Base-by-base conservation (phyloP, 2,113 vertebrate genomes). In the Thamnaconus septentrionalis region DNA sequence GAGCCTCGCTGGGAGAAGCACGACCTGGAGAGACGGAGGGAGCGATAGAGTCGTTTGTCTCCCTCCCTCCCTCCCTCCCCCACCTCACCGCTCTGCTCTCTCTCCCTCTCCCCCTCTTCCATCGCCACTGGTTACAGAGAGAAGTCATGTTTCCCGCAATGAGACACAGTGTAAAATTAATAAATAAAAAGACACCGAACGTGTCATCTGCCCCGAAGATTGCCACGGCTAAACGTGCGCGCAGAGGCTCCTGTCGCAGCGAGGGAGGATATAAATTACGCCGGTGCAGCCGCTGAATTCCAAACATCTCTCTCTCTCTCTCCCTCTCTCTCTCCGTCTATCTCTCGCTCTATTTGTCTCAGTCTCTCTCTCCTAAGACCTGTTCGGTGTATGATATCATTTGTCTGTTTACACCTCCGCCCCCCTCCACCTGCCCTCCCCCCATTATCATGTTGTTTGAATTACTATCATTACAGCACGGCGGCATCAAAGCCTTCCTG, bases 131-230 rank as follows among this genome's bases (percentile, higher is more conserved):
- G 87, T 90, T 83, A 90, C 75, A 82, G 70, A 75, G 75, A 77
- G 85, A 83, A 85, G 85, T 84, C 85, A 80, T 88, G 87, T 89
- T 89, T 80, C 81, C 85, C 50, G 75, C 80, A 68, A 87, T 71
- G 83, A 90, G 87, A 88, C 88, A 85, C 82, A 72, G 80, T 89
- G 87, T 90, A 88, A 87, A 87, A 89, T 88, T 83, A 85, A 89
- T 88, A 89, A 86, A 88, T 87, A 90, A 90, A 86, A 80, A 69
- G 85, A 79, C 82, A 83, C 6, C 42, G 79, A 80, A 84, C 85
- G 75, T 87, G 84, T 86, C 87, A 81, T 89, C 82, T 88, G 89
- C 86, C 85, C 86, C 79, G 86, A 88, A 87, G 87, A 89, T 86
- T 89, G 85, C 85, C 83, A 84, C 64, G 78, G 84, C 87, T 86